Base-by-base conservation (phyloP, 1,140 invertebrate species). In the Drosophila novamexicana region DNA sequence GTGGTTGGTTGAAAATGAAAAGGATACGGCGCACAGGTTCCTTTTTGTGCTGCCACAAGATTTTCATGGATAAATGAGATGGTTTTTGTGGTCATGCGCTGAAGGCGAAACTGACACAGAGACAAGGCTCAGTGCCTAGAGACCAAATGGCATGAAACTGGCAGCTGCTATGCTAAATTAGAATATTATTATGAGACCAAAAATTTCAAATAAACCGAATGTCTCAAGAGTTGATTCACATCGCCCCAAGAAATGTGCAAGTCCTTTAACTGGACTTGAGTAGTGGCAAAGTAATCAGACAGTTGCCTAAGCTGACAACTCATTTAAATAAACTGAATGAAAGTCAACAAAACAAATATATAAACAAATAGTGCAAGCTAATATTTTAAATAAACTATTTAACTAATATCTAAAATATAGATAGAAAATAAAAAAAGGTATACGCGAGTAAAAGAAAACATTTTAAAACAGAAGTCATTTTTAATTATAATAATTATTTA, bases 51-150 rank as follows among this genome's bases (percentile, higher is more conserved):
- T 61, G 71, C 75, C 83, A 74, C 64, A 88, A 82, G 83, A 88
- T 80, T 83, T 86, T 77, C 84, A 88, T 83, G 84, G 84, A 75
- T 89, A 89, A 88, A 88, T 88, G 84, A 88, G 80, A 83, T 89
- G 83, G 83, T 88, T 88, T 86, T 77, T 86, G 83, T 82, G 82
- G 82, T 88, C 61, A 61, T 69, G 63, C 77, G 76, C 70, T 66
- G 66, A 70, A 72, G 77, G 61, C 57, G 66, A 78, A 86, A 69
- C 70, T 54, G 54, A 67, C 63, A 82, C 74, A 65, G 63, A 79
- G 67, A 82, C 68, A 69, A 67, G 49, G 37, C 14, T 16, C 50
- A 29, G 14, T 6, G 49, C 9, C 42, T 34, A 56, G 18, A 18
- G 44, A 56, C 40, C 59, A 59, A 42, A 70, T 45, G 57, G 50